Conservation (phyloP, 2,113 vertebrate genomes). For the Pica pica region DNA sequence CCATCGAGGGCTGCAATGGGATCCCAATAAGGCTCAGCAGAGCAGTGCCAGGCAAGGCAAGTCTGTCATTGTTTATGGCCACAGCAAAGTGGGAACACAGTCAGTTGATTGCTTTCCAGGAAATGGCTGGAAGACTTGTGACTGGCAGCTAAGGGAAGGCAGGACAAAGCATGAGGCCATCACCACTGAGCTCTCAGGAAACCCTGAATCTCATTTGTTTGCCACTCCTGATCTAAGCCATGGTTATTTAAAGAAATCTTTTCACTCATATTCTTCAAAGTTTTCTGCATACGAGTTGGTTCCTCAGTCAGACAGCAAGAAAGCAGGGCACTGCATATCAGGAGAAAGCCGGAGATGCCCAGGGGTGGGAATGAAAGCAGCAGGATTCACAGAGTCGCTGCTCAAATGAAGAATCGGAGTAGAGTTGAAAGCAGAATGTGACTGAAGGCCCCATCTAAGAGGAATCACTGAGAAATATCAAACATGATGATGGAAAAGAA, state of each 20-base stretch:
- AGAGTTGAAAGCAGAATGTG: background rate
- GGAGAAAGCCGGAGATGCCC: background rate
- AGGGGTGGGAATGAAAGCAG: background rate
- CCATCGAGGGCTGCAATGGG: accelerated
- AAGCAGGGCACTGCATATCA: background rate
- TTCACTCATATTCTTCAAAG: background rate
- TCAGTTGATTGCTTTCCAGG: conserved; percentile 35
- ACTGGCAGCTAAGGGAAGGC: background rate
- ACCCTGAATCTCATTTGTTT: background rate
- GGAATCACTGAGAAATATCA: background rate
- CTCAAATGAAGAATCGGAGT: background rate
- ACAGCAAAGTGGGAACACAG: background rate
- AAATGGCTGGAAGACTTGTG: background rate
- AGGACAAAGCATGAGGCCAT: background rate
- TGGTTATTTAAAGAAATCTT: background rate
- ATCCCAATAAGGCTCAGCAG: background rate
- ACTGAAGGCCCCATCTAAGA: background rate
- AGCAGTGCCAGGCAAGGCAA: accelerated
- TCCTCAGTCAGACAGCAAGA: background rate
- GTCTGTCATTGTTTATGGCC: background rate
- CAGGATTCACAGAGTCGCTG: background rate
- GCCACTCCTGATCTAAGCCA: background rate
- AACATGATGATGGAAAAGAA: background rate
- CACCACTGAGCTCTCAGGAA: background rate
- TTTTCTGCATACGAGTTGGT: background rate